Conservation (phyloP, 2,113 vertebrate species). For the Microtus montanus region DNA sequence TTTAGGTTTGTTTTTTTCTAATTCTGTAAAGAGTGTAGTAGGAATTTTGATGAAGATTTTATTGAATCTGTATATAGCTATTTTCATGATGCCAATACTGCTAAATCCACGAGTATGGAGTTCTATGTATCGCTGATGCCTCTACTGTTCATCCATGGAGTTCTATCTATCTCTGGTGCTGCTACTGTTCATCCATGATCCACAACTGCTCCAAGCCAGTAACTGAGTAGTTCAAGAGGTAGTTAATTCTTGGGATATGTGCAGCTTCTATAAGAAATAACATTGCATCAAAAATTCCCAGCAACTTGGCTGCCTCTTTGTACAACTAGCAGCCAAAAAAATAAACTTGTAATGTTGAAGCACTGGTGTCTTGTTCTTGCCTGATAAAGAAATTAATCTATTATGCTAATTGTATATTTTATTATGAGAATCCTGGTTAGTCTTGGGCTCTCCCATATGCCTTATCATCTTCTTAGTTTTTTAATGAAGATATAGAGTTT, state of each 20-base stretch:
- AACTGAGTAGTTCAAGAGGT: not conserved
- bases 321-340: not conserved
- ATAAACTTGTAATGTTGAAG: not conserved
- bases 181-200: not conserved
- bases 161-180: too few species aligned
- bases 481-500: constrained; percentile 29
- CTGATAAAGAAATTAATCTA: not conserved
- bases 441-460: not conserved
- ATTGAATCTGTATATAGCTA: not conserved
- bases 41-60: not conserved
- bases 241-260: not conserved
- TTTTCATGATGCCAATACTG: not conserved
- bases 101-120: not conserved
- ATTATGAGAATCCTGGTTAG: constrained; percentile 33
- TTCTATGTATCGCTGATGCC: not conserved
- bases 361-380: not conserved
- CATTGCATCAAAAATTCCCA: not conserved
- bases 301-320: not conserved
- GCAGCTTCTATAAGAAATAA: not conserved
- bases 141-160: too few species aligned
- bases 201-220: not conserved
- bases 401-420: not conserved
- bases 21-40: not conserved
- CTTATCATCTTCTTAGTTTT: not conserved
- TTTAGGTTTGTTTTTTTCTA: not conserved